A percentile compares a stretch with the other conserved stretches of the same genome.
Conservation (phyloP, 1,140 invertebrate species). For the Rhagoletis pomonella region DNA sequence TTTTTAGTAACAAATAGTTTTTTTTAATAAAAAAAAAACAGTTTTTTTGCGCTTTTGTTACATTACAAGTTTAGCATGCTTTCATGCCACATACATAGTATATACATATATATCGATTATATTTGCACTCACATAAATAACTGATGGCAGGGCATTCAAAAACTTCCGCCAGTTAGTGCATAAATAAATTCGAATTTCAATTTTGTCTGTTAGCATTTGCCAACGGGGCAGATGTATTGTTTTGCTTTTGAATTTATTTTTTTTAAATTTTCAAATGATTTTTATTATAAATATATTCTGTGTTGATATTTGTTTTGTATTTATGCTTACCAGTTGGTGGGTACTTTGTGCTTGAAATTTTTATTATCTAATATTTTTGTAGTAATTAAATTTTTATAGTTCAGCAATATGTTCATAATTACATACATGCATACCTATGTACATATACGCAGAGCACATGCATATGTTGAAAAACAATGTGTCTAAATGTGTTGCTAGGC, state of each 20-base stretch:
- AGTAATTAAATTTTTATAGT: neutral
- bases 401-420: too few relatives aligned
- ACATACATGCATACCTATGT: too few relatives aligned
- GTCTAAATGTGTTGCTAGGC: too few relatives aligned
- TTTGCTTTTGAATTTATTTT: neutral
- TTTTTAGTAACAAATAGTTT: neutral
- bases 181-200: constrained; percentile 38
- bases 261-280: too few relatives aligned
- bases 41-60: neutral
- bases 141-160: neutral
- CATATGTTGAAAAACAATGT: neutral
- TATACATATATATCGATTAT: constrained; percentile 2
- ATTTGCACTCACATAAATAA: constrained; percentile 27
- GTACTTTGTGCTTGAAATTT: neutral
- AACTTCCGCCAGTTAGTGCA: neutral
- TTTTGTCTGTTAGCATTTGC: neutral
- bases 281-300: too few relatives aligned
- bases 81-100: neutral
- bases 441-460: too few relatives aligned
- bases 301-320: neutral
- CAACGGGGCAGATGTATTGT: neutral
- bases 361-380: neutral
- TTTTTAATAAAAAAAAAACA: neutral
- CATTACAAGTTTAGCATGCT: neutral
- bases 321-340: too few relatives aligned